Percentiles rank a stretch among this genome's conserved stretches.
Conservation (phyloP, 2,797 vertebrate genomes). For the Holocentrus rufus region DNA sequence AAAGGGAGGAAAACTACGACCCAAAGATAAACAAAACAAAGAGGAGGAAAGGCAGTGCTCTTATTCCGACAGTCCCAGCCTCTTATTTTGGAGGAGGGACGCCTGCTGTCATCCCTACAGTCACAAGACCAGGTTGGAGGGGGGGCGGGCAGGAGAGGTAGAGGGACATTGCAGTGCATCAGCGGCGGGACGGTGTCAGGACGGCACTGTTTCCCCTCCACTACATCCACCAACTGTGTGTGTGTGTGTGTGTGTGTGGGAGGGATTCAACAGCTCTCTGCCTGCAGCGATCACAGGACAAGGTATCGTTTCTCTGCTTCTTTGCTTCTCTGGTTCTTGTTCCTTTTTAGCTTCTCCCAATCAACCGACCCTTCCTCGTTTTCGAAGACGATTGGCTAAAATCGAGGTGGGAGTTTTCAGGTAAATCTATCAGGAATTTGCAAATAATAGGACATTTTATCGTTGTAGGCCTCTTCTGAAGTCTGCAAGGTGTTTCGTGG, state of each 20-base stretch:
- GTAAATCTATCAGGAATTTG: constrained; percentile 16
- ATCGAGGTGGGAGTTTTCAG: constrained; percentile 18
- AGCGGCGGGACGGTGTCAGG: constrained; percentile 18
- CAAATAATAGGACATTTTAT: too few species aligned
- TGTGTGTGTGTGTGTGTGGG: constrained; percentile 2
- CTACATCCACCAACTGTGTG: not conserved
- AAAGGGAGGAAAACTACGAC: constrained; percentile 36
- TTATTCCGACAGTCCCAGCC: constrained; percentile 65
- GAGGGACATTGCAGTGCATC: constrained; percentile 16
- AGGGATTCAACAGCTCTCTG: not conserved
- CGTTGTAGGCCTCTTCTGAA: too few species aligned
- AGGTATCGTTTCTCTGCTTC: constrained; percentile 12
- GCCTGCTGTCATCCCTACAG: constrained; percentile 74
- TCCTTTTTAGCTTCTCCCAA: not conserved
- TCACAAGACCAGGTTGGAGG: constrained; percentile 74
- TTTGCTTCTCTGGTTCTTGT: too few species aligned
- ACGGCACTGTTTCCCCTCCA: constrained; percentile 5
- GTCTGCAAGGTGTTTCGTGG: not conserved
- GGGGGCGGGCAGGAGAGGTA: constrained; percentile 38
- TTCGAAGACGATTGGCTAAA: not conserved
- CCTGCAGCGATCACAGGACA: constrained; percentile 49
- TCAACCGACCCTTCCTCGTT: not conserved
- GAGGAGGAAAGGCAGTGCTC: constrained; percentile 66
- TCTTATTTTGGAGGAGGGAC: constrained; percentile 86
- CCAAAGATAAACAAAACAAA: too few species aligned